These are phyloP conservation scores for Amphibalanus amphitrite DNA, from an alignment of 1,140 invertebrate genomes.

Conservation along the genomic window DNA sequence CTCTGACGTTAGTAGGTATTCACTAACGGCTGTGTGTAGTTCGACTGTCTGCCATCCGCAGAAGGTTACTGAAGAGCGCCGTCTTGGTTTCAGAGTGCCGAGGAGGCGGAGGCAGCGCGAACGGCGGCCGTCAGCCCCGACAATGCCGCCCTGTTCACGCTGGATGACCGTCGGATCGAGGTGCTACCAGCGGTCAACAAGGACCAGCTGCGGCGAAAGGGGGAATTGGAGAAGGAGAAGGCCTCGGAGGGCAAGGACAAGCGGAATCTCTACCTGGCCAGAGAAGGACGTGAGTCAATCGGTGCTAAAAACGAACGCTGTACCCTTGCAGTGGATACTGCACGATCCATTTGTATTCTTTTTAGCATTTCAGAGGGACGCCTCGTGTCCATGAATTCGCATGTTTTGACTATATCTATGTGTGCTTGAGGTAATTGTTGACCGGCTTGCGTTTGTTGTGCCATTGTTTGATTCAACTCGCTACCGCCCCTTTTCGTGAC, in stretches of 20 bases:
- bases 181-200: constrained; percentile 51
- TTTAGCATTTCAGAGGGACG: not conserved
- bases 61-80: too few relatives aligned
- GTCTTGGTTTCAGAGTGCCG: constrained; percentile 19
- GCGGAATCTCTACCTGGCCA: constrained; percentile 72
- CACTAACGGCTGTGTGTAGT: too few relatives aligned
- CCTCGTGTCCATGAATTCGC: too few relatives aligned
- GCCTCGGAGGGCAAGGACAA: constrained; percentile 56
- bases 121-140: constrained; percentile 38
- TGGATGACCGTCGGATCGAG: constrained; percentile 45
- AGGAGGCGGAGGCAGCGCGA: constrained; percentile 53
- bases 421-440: too few relatives aligned
- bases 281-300: constrained; percentile 44
- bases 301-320: not conserved
- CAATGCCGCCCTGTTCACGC: constrained; percentile 38
- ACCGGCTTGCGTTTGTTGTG: too few relatives aligned
- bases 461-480: too few relatives aligned
- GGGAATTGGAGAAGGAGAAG: constrained; percentile 26
- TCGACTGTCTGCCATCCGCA: too few relatives aligned
- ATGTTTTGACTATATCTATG: too few relatives aligned
- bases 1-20: too few relatives aligned
- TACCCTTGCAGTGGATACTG: not conserved
- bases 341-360: not conserved
- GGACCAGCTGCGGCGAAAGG: constrained; percentile 40
- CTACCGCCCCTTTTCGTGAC: too few relatives aligned